Base-by-base conservation (phyloP, 2,797 vertebrate genomes). In the Natrix natrix region DNA sequence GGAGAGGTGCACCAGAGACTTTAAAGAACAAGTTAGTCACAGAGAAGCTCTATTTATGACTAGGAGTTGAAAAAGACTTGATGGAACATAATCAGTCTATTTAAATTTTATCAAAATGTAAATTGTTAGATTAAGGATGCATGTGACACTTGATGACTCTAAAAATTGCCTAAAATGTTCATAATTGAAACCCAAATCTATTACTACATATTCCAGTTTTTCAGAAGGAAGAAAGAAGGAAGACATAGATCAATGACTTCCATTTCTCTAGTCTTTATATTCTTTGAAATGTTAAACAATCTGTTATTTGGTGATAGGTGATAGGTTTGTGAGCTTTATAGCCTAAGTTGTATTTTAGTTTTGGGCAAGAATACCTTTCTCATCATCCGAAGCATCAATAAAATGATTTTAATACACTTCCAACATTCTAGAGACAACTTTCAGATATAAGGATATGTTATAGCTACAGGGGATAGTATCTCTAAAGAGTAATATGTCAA, bases 401-500 rank as follows among this genome's bases (percentile, higher is more conserved):
- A 91, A 95, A 94, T 0, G 28, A 5, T 91, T 91, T 94, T 94
- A n/a, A 95, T 93, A 89, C 7, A 88, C 93, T 92, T 20, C 92
- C 6, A 37, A 60, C 0, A 87, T 63, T 93, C 78, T n/a, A 87
- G 60, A 94, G 94, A 93, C 91, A 28, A 0, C 0, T 93, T 1
- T 28, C 60, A 92, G 59, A 88, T 37, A 95, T 20, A 37, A 37
- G 1, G 26, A 92, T 91, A 88, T 93, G 13, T n/a, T 10, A 4
- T 89, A 60, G 43, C 24, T 91, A 26, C 57, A 86, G 88, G 0
- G 26, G 92, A 94, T 91, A 4, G 10, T 93, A 91, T 94, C 61
- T 94, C 56, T 87, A 55, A 95, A 92, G 94, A 96, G 74, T 83
- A 83, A 94, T 95, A 69, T 52, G 91, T 94, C 91, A 94, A 93